Base-by-base conservation (phyloP, 2,797 vertebrate genomes). In the Picus viridis region DNA sequence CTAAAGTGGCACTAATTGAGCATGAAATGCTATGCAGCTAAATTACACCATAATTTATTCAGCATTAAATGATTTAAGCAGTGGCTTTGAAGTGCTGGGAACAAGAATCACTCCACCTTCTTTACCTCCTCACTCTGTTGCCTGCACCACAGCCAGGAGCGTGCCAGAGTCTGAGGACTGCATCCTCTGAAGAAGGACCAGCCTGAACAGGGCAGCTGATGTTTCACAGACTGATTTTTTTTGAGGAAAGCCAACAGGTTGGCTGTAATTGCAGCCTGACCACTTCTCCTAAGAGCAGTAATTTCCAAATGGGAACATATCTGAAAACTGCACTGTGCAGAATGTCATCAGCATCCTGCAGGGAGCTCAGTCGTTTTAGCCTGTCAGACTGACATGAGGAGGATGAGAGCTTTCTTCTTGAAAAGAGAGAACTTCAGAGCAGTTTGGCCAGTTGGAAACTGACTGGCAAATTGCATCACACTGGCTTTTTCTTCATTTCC, bases 1-100 rank as follows among this genome's bases (percentile, higher is more conserved):
- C 56, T 92, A 92, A 93, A 95, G 90, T 92, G 90, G 90, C 89
- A 93, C 88, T 97, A 97, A 97, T 95, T 96, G 96, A 97, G 95
- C 94, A 84, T 94, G 93, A 96, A 97, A 95, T 90, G 83, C 73
- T 86, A 89, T 71, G 91, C 83, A 73, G 89, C 90, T 94, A 96
- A 96, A 96, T 95, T 90, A 92, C 86, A 89, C 92, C 69, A 45
- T 95, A 89, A 97, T 97, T 95, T 97, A 96, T 96, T 95, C 49
- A 4, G 83, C 16, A 9, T 93, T 96, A 96, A 95, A 94, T 88
- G 88, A 94, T 96, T 92, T 82, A 87, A 95, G 83, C 88, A 91
- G 86, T 39, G 65, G 81, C 75, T 94, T 82, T 61, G 87, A 71
- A 93, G 79, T 14, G 56, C 67, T 74, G 89, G 68, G 83, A 93